Evolutionary conservation across 2,888 invertebrate species (phyloP).

Genomic region (Polydrusus cervinus): DNA sequence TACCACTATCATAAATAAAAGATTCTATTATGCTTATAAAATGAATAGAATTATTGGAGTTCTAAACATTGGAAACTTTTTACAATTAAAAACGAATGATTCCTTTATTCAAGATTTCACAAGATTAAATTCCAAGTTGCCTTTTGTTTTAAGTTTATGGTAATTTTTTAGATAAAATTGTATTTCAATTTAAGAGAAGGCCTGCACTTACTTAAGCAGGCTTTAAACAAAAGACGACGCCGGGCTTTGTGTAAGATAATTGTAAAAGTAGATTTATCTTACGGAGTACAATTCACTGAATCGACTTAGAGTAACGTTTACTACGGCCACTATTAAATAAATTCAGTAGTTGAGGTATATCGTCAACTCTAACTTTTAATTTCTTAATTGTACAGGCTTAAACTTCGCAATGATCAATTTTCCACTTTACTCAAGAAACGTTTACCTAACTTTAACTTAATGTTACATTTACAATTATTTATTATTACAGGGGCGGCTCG

Average conservation of each 20-base stretch:
- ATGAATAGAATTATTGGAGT: no score
- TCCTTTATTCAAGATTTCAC: not conserved
- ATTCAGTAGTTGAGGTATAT: not conserved
- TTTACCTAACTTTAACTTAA: no score
- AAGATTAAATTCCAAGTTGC: not conserved
- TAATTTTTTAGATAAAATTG: slow-evolving; percentile 8
- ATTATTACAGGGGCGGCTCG: no score
- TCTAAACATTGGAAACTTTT: no score
- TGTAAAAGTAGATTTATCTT: slow-evolving; percentile 1
- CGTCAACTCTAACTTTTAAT: no score
- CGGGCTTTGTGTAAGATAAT: slow-evolving; percentile 2
- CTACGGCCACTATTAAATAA: not conserved
- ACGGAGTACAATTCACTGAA: not conserved
- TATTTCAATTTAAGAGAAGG: slow-evolving; percentile 1
- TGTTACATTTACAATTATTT: no score
- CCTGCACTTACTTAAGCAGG: not conserved
- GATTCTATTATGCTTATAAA: no score
- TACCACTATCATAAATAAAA: no score
- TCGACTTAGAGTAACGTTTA: not conserved
- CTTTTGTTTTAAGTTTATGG: not conserved
- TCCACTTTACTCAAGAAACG: no score
- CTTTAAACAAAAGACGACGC: slow-evolving; percentile 3
- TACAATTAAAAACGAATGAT: not conserved
- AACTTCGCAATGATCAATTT: no score
- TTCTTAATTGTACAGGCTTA: no score